Percentiles rank a stretch among this genome's conserved stretches.
Conservation (phyloP, 37 sponge, comb jelly and placozoan species). For the Dysidea cf. avara region DNA sequence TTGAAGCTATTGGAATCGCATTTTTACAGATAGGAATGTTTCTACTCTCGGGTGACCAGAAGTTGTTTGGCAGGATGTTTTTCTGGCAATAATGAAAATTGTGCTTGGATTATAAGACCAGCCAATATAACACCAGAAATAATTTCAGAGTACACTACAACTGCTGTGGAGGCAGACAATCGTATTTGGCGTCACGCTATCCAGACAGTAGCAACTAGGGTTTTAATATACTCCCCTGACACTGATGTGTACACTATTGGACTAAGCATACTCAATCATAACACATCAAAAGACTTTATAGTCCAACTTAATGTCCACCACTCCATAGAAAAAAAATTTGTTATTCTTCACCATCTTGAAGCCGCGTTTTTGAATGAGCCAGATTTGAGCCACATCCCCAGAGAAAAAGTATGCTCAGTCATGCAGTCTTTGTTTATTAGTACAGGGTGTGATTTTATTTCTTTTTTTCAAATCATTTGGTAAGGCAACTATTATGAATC, state of each 20-base stretch:
- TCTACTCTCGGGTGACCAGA: too few relatives aligned
- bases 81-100: too few relatives aligned
- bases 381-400: too few relatives aligned
- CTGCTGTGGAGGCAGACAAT: conserved; percentile 16
- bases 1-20: too few relatives aligned
- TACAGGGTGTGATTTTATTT: conserved; percentile 12
- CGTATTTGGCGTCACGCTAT: conserved; percentile 20
- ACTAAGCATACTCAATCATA: background rate
- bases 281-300: background rate
- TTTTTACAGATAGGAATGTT: too few relatives aligned
- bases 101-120: background rate
- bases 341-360: too few relatives aligned
- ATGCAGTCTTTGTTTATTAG: background rate
- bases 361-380: too few relatives aligned
- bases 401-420: too few relatives aligned
- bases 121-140: background rate
- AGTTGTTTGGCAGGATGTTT: too few relatives aligned
- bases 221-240: conserved; percentile 26
- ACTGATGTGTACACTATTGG: conserved; percentile 32
- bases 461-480: background rate
- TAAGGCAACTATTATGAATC: conserved; percentile 1
- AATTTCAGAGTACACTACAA: background rate
- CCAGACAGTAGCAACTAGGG: background rate
- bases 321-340: background rate
- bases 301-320: conserved; percentile 1